Conservation (phyloP, 2,797 vertebrate species). For the Falco novaeseelandiae region DNA sequence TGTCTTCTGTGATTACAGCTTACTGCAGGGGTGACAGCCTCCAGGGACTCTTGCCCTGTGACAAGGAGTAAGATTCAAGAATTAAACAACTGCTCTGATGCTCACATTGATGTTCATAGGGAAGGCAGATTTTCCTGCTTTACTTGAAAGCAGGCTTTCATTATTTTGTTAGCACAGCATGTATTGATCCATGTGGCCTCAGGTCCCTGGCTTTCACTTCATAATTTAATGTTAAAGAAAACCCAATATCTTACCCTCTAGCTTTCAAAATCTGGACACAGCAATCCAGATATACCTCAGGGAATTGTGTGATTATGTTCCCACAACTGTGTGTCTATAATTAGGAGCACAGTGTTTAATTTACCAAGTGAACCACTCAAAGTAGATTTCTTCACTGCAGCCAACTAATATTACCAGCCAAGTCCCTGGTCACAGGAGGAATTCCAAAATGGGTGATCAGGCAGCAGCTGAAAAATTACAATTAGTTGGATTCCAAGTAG, state of each 20-base stretch:
- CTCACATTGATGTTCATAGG: background rate
- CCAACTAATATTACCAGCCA: background rate
- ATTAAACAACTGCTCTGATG: background rate
- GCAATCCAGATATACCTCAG: background rate
- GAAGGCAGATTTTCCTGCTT: conserved; percentile 7
- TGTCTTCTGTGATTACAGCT: background rate
- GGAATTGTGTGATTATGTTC: background rate
- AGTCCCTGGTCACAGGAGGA: background rate
- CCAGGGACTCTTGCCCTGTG: background rate
- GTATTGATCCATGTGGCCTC: background rate
- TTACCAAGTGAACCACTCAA: background rate
- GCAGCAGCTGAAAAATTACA: background rate
- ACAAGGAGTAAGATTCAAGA: background rate
- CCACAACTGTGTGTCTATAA: conserved; percentile 4
- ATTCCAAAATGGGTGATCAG: background rate
- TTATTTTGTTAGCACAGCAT: conserved; percentile 9
- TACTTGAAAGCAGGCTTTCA: conserved; percentile 11
- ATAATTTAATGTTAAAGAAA: conserved; percentile 27
- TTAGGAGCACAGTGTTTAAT: conserved; percentile 32
- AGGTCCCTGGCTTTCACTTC: conserved; percentile 1
- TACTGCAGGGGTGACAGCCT: background rate
- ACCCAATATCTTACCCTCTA: background rate
- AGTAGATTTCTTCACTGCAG: background rate
- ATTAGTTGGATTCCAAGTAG: background rate
- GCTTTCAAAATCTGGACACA: conserved; percentile 21